Base-by-base conservation (phyloP, 2,888 invertebrate genomes). In the Lasioglossum malachurum region DNA sequence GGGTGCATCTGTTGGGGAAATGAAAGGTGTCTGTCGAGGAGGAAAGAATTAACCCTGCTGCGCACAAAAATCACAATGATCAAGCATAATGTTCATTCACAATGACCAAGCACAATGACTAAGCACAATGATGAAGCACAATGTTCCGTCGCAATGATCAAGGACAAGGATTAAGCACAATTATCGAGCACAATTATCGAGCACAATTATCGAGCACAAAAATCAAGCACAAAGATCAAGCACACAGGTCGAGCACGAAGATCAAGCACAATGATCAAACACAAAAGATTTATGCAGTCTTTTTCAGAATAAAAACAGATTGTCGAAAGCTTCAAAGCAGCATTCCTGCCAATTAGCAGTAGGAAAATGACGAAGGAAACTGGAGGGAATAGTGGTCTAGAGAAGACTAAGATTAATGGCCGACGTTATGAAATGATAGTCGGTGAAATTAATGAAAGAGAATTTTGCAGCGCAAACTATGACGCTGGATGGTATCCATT, bases 361-460 rank as follows among this genome's bases (percentile, higher is more conserved):
- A 60, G 4, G 10, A 57, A 27, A 57, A 57, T 57, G 60, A 1
- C 3, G 19, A 38, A n/a, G 16, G 23, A 27, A 8, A 35, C 46
- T n/a, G 8, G 27, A 57, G 60, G 35, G 31, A 27, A 75, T 75
- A 31, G 41, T 72, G 31, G 4, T 83, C 64, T 53, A 46, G 53
- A 74, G 10, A 27, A 75, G 84, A 84, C 27, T 75, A 84, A 84
- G 87, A 87, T 87, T 87, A 88, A 88, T 87, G 27, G 78, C 23
- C 23, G 64, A 14, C 35, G 60, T 46, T 60, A 49, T 16, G 23
- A 53, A 31, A 16, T 31, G 16, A 64, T 31, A 64, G 31, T 31
- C 31, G 8, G 64, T n/a, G 19, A 80, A 83, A 82, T 73, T 84
- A 69, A 87, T 80, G 77, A 71, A 71, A 23, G 67, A 71, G 41